Evolutionary conservation across 2,113 vertebrate species (phyloP), one percentile per base, ranked within the genome.

Genomic region (Alethe diademata): DNA sequence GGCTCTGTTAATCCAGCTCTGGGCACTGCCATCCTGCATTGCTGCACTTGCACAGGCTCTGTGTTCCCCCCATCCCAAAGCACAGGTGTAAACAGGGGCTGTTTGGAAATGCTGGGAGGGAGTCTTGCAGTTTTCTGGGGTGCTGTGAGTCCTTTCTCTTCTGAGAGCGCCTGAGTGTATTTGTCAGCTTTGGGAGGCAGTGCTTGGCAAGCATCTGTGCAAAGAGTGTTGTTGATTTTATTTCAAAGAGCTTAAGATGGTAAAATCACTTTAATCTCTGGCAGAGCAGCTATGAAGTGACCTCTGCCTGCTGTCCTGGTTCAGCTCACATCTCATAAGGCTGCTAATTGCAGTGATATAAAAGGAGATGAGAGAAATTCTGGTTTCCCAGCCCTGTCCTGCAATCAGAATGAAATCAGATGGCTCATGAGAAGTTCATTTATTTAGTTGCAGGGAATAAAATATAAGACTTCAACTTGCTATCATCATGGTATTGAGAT

Each of bases 161-260:
- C 26, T 26, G 43, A 58, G 83, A 40, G 43, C 25, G 78, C 57
- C 61, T 33, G 66, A 78, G 91, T n/a, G 1, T 18, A 3, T 75
- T 57, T 85, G 87, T 73, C 85, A 66, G 12, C 86, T 95, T 75
- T 40, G 90, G 71, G 78, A 73, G 60, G 80, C 73, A n/a, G 58
- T 54, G 71, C 72, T 85, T 76, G 81, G 74, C 62, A 65, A 61
- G 73, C 12, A 1, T 57, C 25, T 83, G 25, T 51, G 67, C 62
- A 54, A 15, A 90, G 95, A n/a, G 78, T 45, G 72, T 48, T 90
- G 82, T 88, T 95, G 85, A 76, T 96, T 92, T 90, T 93, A 18
- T 79, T 92, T 94, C 78, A 51, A 56, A 94, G 90, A 74, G 90
- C 67, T 93, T 88, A 64, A 76, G 80, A 80, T 79, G 9, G 10